phyloP scores from a whole-genome alignment of 2,888 invertebrate genomes.

The Cactoblastis cactorum region DNA sequence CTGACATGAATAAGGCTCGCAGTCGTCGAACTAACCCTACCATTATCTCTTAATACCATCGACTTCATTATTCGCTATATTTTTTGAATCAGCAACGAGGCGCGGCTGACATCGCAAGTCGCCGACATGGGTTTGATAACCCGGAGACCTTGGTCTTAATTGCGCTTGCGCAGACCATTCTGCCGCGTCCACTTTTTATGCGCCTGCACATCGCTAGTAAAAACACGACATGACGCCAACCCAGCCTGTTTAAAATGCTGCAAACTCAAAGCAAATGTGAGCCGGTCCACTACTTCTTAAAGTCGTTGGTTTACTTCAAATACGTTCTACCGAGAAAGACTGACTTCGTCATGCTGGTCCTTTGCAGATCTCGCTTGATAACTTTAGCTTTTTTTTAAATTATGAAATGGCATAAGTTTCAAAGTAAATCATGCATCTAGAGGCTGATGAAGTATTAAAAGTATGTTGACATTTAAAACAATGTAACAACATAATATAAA shows the following conservation, averaged over 20 bases:
- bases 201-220: slow-evolving; percentile 77
- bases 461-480: slow-evolving; percentile 10
- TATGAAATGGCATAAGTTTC: slow-evolving; percentile 31
- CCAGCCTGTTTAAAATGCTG: slow-evolving; percentile 57
- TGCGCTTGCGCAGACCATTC: slow-evolving; percentile 76
- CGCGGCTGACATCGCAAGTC: slow-evolving; percentile 62
- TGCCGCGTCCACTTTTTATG: slow-evolving; percentile 75
- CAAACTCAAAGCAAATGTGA: slow-evolving; percentile 49
- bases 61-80: slow-evolving; percentile 72
- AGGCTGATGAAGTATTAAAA: slow-evolving; percentile 14
- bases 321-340: slow-evolving; percentile 65
- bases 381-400: slow-evolving; percentile 42
- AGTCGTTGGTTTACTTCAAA: slow-evolving; percentile 52
- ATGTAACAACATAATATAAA: not conserved
- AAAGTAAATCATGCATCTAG: slow-evolving; percentile 17
- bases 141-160: slow-evolving; percentile 80
- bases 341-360: slow-evolving; percentile 44
- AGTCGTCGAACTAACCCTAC: slow-evolving; percentile 62
- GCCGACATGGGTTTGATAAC: slow-evolving; percentile 77
- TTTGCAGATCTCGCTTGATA: slow-evolving; percentile 52
- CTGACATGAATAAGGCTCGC: slow-evolving; percentile 44
- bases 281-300: slow-evolving; percentile 43
- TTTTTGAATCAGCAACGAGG: slow-evolving; percentile 70
- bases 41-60: slow-evolving; percentile 77
- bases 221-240: slow-evolving; percentile 64